Evolutionary conservation across 2,888 invertebrate species (phyloP).

Genomic region (Octodonta nipae): DNA sequence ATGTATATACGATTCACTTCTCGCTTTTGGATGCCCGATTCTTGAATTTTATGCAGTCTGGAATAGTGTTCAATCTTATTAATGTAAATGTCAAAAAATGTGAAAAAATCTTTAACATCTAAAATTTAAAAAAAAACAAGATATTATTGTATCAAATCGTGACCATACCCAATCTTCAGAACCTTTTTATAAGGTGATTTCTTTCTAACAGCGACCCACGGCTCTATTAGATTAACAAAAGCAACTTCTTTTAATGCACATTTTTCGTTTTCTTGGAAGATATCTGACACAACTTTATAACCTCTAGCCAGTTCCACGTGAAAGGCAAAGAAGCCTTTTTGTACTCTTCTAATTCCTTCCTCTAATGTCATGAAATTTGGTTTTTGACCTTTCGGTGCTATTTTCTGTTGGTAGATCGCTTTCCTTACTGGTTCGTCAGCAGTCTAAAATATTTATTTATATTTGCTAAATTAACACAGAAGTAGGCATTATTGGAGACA

Average conservation of each 20-base stretch:
- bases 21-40: conserved; percentile 45
- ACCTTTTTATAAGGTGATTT: conserved; percentile 41
- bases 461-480: too few relatives aligned
- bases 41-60: conserved; percentile 33
- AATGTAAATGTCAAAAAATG: neutral
- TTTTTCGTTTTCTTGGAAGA: conserved; percentile 55
- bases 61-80: neutral
- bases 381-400: conserved; percentile 44
- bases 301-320: conserved; percentile 53
- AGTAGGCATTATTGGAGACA: too few relatives aligned
- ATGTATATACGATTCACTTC: conserved; percentile 44
- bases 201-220: conserved; percentile 43
- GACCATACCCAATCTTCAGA: conserved; percentile 42
- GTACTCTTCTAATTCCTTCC: conserved; percentile 45
- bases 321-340: conserved; percentile 51
- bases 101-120: neutral
- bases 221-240: conserved; percentile 41
- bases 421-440: conserved; percentile 47
- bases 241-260: conserved; percentile 53
- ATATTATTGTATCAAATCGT: too few relatives aligned
- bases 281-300: conserved; percentile 53
- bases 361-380: conserved; percentile 45
- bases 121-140: too few relatives aligned
- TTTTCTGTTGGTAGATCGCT: conserved; percentile 48
- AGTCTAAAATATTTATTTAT: too few relatives aligned